Percentiles rank a stretch among this genome's conserved stretches.
Conservation (phyloP, 2,888 invertebrate genomes). For the Athalia circularis region DNA sequence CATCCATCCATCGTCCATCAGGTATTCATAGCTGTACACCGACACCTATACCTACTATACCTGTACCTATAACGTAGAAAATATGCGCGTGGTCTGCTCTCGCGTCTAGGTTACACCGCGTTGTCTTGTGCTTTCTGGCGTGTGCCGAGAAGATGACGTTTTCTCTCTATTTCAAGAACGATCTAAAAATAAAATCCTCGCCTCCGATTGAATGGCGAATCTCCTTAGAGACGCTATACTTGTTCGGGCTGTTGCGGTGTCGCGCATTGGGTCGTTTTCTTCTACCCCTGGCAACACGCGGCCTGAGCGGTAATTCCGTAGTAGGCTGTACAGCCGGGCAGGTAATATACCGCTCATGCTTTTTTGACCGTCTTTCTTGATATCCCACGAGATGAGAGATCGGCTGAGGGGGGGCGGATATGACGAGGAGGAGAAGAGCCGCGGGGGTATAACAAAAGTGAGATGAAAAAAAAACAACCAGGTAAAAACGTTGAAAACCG, state of each 20-base stretch:
- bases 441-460: too few relatives aligned
- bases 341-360: too few relatives aligned
- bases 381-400: too few relatives aligned
- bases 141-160: slow-evolving; percentile 35
- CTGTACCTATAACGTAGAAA: not conserved
- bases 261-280: not conserved
- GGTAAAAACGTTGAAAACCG: too few relatives aligned
- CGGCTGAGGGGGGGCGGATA: too few relatives aligned
- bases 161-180: slow-evolving; percentile 32
- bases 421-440: too few relatives aligned
- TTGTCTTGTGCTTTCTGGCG: slow-evolving; percentile 10
- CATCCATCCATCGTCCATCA: too few relatives aligned
- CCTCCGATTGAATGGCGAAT: slow-evolving; percentile 42
- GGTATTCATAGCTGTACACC: too few relatives aligned
- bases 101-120: slow-evolving; percentile 22
- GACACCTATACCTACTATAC: too few relatives aligned
- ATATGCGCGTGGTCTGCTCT: slow-evolving; percentile 19
- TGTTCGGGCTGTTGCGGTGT: not conserved
- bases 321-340: too few relatives aligned
- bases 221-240: slow-evolving; percentile 14
- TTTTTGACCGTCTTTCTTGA: too few relatives aligned
- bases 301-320: not conserved
- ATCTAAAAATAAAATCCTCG: slow-evolving; percentile 39
- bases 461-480: too few relatives aligned
- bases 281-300: not conserved